phyloP scores from a whole-genome alignment of 2,797 vertebrate species.

The Melanogrammus aeglefinus region DNA sequence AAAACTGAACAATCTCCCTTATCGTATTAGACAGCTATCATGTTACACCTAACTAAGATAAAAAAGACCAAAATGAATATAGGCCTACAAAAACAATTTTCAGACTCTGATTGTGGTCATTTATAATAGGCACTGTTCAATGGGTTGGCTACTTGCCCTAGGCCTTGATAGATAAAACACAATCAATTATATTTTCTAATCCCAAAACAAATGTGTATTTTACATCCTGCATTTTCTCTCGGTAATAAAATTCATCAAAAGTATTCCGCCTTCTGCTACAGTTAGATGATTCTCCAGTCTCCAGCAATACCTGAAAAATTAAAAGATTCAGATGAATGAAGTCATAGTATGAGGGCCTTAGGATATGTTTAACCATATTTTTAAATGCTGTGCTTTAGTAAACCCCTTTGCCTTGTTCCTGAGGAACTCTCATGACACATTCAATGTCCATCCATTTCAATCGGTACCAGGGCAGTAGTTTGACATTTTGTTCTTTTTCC shows the following conservation, averaged over 20 bases:
- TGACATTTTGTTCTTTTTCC: conserved; percentile 77
- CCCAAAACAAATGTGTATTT: conserved; percentile 66
- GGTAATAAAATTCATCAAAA: conserved; percentile 66
- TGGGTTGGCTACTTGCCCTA: neutral
- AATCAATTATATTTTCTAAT: conserved; percentile 29
- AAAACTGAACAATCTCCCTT: too few relatives aligned
- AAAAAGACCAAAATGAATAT: too few relatives aligned
- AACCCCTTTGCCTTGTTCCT: conserved; percentile 71
- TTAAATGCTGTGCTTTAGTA: neutral
- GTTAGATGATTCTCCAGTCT: conserved; percentile 73
- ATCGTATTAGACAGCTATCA: too few relatives aligned
- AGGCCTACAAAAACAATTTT: too few relatives aligned
- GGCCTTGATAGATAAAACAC: neutral
- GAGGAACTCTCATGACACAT: conserved; percentile 67
- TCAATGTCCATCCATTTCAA: conserved; percentile 63
- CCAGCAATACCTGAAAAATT: conserved; percentile 66
- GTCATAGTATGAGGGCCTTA: neutral
- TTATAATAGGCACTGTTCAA: neutral
- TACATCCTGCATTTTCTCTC: conserved; percentile 66
- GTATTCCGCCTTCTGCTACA: conserved; percentile 45
- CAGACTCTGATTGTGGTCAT: neutral
- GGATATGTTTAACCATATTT: neutral
- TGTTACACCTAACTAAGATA: too few relatives aligned
- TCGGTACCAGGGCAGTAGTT: conserved; percentile 69
- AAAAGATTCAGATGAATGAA: conserved; percentile 3